These are phyloP conservation scores for Bradypodion pumilum DNA, from an alignment of 2,797 vertebrate species.

Conservation along the genomic window DNA sequence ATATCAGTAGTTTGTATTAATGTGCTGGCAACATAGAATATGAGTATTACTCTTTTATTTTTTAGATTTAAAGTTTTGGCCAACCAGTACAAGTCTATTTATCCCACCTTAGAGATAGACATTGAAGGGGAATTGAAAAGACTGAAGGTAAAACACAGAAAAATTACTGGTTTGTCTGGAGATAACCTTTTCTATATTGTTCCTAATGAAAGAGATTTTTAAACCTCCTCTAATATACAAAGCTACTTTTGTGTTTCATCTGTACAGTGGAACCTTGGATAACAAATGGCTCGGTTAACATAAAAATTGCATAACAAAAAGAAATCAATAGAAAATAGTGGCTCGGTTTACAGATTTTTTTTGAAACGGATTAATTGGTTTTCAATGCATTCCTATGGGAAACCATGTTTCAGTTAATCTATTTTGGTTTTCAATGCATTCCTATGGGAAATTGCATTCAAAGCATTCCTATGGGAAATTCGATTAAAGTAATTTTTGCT, in stretches of 20 bases:
- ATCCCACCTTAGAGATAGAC: constrained; percentile 92
- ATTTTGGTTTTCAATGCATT: no score
- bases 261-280: no score
- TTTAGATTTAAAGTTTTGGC: constrained; percentile 93
- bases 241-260: neutral
- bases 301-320: no score
- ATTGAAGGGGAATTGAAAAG: constrained; percentile 90
- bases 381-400: no score
- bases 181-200: neutral
- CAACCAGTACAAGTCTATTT: constrained; percentile 93
- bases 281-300: no score
- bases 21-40: neutral
- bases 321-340: no score
- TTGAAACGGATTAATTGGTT: no score
- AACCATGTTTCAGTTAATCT: no score
- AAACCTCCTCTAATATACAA: neutral
- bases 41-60: constrained; percentile 51
- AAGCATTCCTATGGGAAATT: no score
- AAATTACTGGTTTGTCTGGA: neutral
- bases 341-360: no score
- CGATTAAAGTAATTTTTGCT: no score
- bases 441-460: no score
- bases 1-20: neutral
- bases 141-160: constrained; percentile 84
- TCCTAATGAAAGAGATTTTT: neutral